These are phyloP conservation scores for Xanthia togata DNA, from an alignment of 2,888 invertebrate species.

Conservation along the genomic window DNA sequence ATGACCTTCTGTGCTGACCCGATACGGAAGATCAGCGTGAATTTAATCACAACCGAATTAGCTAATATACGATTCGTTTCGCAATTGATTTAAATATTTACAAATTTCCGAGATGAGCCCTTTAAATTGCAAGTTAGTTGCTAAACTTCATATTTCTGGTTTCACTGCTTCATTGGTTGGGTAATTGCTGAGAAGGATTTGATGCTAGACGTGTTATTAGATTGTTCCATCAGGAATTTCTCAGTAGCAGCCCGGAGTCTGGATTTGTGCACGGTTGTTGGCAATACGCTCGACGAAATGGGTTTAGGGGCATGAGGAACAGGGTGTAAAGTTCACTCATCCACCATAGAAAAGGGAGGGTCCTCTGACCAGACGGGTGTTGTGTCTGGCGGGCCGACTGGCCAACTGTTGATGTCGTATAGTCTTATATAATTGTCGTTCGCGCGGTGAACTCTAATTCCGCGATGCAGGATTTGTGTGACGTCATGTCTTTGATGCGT, in stretches of 20 bases:
- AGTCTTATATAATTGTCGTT: too few relatives aligned
- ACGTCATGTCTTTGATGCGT: too few relatives aligned
- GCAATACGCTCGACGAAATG: neutral
- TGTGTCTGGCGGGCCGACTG: too few relatives aligned
- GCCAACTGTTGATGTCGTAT: too few relatives aligned
- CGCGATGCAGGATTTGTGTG: too few relatives aligned
- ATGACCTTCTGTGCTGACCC: neutral
- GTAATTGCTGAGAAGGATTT: neutral
- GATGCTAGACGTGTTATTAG: neutral
- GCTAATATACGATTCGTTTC: neutral
- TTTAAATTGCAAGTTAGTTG: conserved; percentile 10
- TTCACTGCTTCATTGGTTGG: neutral
- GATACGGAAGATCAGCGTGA: conserved; percentile 16
- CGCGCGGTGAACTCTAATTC: too few relatives aligned
- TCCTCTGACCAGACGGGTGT: too few relatives aligned
- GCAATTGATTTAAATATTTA: conserved; percentile 49
- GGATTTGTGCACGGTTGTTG: neutral
- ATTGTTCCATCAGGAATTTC: neutral
- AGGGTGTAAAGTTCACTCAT: too few relatives aligned
- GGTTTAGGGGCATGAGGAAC: too few relatives aligned
- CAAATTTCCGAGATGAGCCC: conserved; percentile 32
- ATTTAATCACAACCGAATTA: conserved; percentile 37
- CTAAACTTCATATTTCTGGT: conserved; percentile 12
- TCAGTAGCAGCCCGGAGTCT: neutral
- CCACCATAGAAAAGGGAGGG: too few relatives aligned